Base-by-base conservation (phyloP, 2,797 vertebrate genomes). In the Australoheros facetus region DNA sequence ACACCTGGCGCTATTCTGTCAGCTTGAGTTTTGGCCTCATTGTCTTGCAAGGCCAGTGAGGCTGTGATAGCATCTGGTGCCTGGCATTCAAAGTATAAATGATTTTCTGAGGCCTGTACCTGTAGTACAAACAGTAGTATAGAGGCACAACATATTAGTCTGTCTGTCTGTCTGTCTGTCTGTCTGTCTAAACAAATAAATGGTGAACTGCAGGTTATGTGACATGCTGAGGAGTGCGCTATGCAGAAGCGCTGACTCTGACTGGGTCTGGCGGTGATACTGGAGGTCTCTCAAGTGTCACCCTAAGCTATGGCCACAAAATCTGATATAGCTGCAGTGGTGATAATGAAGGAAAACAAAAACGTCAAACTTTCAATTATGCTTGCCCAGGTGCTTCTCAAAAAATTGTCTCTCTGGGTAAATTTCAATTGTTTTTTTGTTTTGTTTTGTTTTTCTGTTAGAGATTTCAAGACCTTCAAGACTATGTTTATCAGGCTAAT, bases 321-420 rank as follows among this genome's bases (percentile, higher is more conserved):
- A 93, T 94, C 91, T 93, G 92, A 95, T 93, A 92, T 90, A 89
- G 89, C 91, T 90, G 91, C 92, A 93, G 92, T 88, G 92, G 85
- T 85, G 85, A 82, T 89, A 89, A 85, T 32, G 72, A 79, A 80
- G 56, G 74, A 82, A 82, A 83, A 86, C 70, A 88, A 76, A 86
- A 92, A 90, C 83, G 48, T 84, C 82, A 86, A 91, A 87, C 85
- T 86, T 89, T 89, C 91, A 89, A 86, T 92, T 89, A 90, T 84
- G 82, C 86, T 81, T 71, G 71, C 80, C 53, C 2, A 8, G 73
- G 77, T 58, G 9, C 60, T 79, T 86, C 70, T 72, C 57, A 28
- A 23, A 64, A 23, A 59, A 60, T 16, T 14, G 39, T 74, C 74
- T 76, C 72, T 78, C 1, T 42, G 72, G 81, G 83, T 82, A 45